These are phyloP conservation scores for Macroglossus sobrinus DNA, from an alignment of 2,113 vertebrate species.

Conservation along the genomic window DNA sequence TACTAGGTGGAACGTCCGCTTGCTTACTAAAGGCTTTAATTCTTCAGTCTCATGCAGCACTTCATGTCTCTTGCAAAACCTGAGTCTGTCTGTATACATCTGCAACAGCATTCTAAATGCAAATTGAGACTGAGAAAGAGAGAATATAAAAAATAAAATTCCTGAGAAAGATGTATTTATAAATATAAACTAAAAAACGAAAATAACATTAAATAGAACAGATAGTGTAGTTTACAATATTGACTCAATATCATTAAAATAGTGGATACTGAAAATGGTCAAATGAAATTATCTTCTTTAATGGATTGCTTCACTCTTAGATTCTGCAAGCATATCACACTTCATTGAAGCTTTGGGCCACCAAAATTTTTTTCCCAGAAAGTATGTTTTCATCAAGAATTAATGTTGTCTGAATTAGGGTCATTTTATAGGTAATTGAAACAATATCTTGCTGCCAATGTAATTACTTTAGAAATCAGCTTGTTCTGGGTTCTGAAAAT, in stretches of 20 bases:
- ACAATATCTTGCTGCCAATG: neutral
- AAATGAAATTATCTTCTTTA: neutral
- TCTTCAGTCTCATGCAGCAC: neutral
- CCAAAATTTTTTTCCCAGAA: neutral
- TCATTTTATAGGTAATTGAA: neutral
- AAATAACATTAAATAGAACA: neutral
- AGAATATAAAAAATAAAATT: neutral
- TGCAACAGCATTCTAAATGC: neutral
- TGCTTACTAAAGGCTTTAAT: neutral
- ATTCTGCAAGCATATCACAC: neutral
- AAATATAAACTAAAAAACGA: neutral
- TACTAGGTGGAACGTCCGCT: neutral
- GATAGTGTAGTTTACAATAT: neutral
- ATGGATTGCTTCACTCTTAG: neutral
- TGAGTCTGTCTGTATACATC: neutral
- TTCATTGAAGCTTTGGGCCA: neutral
- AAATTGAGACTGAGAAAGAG: neutral
- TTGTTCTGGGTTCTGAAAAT: neutral
- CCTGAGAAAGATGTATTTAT: neutral
- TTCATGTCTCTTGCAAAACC: slow-evolving; percentile 21
- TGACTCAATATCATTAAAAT: neutral
- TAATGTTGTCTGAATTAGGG: neutral
- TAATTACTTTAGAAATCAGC: neutral
- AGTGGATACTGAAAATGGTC: neutral
- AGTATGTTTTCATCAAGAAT: neutral